These are phyloP conservation scores for Lordiphosa collinella DNA, from an alignment of 1,140 invertebrate genomes.

Conservation along the genomic window DNA sequence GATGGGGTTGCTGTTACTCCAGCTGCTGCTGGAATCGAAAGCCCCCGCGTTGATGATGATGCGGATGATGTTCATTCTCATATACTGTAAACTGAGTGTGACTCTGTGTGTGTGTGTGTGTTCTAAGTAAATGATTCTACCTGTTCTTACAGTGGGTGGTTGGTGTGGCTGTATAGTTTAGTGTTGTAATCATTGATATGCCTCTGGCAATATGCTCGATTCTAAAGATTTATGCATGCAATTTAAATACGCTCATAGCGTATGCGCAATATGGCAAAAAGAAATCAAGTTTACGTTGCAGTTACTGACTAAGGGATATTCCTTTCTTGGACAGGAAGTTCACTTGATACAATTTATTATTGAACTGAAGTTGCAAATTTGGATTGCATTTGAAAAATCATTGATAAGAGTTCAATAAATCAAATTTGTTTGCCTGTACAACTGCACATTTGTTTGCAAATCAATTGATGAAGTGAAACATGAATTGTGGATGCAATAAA, in stretches of 20 bases:
- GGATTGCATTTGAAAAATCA: conserved; percentile 6
- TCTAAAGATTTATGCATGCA: conserved; percentile 21
- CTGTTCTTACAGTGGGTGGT: conserved; percentile 21
- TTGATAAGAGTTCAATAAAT: conserved; percentile 5
- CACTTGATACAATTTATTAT: conserved; percentile 19
- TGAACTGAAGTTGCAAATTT: conserved; percentile 13
- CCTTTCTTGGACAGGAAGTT: not conserved
- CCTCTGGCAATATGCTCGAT: conserved; percentile 11
- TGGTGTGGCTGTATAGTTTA: conserved; percentile 22
- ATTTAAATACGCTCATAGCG: conserved; percentile 42
- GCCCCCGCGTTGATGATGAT: conserved; percentile 11
- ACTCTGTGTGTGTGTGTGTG: conserved; percentile 17
- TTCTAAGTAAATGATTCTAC: conserved; percentile 34
- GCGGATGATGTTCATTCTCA: not conserved
- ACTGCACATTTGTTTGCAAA: not conserved
- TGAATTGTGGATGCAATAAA: not conserved
- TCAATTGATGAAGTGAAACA: not conserved
- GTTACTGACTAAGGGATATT: conserved; percentile 1
- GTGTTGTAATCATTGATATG: conserved; percentile 55
- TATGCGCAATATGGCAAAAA: conserved; percentile 53
- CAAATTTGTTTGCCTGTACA: conserved; percentile 5
- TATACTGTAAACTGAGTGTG: not conserved
- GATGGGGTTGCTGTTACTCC: conserved; percentile 5
- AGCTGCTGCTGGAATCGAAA: conserved; percentile 48
- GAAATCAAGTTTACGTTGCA: not conserved